Evolutionary conservation across 2,113 vertebrate genomes (phyloP).

Genomic region (Alectura lathami): DNA sequence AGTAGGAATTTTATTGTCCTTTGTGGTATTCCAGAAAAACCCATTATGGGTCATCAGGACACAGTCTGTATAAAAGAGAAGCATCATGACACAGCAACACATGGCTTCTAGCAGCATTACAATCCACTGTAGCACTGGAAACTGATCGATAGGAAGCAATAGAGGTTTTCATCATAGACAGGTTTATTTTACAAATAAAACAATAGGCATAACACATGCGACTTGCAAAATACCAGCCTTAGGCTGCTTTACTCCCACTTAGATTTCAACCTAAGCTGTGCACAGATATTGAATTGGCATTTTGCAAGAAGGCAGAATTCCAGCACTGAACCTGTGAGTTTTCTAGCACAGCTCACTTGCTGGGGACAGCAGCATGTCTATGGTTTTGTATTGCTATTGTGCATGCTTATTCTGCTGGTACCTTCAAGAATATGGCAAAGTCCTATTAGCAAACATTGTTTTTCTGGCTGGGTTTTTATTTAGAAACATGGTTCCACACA

Average conservation of each 20-base stretch:
- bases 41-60: background rate
- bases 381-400: background rate
- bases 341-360: background rate
- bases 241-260: background rate
- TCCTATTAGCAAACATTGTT: background rate
- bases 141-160: background rate
- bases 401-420: background rate
- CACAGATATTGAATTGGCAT: background rate
- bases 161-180: background rate
- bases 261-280: background rate
- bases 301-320: background rate
- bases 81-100: slow-evolving; percentile 10
- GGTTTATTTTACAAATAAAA: background rate
- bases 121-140: background rate
- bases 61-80: background rate
- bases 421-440: background rate
- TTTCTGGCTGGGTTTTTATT: background rate
- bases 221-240: background rate
- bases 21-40: background rate
- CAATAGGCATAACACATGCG: background rate
- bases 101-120: background rate
- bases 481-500: background rate
- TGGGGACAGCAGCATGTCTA: background rate
- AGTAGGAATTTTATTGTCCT: background rate
- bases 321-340: background rate